These are phyloP conservation scores for Furnarius figulus DNA, from an alignment of 2,113 vertebrate genomes.

Conservation along the genomic window DNA sequence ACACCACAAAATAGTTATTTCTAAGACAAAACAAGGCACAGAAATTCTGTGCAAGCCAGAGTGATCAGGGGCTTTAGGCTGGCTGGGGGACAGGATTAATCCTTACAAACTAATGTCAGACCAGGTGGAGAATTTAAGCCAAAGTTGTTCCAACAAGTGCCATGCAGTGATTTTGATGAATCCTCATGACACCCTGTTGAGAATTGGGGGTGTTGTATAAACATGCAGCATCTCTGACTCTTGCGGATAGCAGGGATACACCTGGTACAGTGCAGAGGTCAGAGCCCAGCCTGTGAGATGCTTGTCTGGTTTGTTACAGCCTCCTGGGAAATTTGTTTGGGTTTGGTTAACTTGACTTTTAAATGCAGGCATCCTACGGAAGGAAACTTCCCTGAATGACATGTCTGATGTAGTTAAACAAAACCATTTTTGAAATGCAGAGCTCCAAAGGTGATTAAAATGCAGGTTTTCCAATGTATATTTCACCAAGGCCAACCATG, in stretches of 20 bases:
- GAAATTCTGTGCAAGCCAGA: background rate
- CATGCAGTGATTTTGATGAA: background rate
- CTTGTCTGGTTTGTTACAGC: background rate
- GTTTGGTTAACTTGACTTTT: constrained; percentile 51
- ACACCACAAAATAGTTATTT: background rate
- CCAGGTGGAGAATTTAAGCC: background rate
- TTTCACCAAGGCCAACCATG: constrained; percentile 48
- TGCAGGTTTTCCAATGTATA: constrained; percentile 48
- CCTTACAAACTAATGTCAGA: background rate
- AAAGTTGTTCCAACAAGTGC: background rate
- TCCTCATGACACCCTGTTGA: background rate
- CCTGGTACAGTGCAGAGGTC: background rate
- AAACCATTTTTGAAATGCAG: constrained; percentile 39
- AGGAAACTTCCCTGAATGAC: constrained; percentile 47
- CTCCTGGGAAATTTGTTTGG: constrained; percentile 50
- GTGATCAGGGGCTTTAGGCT: background rate
- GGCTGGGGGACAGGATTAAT: background rate
- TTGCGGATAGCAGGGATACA: background rate
- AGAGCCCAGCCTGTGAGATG: accelerated
- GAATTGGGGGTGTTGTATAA: background rate
- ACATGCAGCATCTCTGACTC: background rate
- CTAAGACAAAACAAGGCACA: background rate
- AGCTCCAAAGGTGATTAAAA: constrained; percentile 29
- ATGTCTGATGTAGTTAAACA: constrained; percentile 25
- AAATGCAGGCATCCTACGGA: constrained; percentile 33